Evolutionary conservation across 2,888 invertebrate species (phyloP).

Genomic region (Acrocera orbiculus): DNA sequence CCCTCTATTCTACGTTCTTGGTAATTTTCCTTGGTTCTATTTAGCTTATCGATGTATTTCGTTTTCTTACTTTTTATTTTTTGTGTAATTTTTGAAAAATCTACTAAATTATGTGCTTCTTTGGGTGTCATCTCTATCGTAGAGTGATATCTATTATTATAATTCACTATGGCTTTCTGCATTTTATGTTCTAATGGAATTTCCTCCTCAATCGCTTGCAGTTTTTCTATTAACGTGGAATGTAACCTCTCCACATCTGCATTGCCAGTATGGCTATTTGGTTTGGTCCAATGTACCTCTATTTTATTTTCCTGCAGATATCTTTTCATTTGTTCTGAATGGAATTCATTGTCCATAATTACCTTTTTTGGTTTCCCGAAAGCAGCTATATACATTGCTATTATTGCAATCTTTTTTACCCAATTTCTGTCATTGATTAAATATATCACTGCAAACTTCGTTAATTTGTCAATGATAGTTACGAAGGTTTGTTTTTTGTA

Average conservation of each 20-base stretch:
- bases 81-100: not conserved
- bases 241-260: conserved; percentile 5
- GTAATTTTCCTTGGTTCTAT: not conserved
- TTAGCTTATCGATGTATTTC: not conserved
- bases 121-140: conserved; percentile 4
- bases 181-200: conserved; percentile 5
- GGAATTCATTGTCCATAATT: conserved; percentile 5
- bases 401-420: not conserved
- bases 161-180: conserved; percentile 4
- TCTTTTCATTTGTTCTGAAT: not conserved
- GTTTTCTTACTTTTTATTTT: conserved; percentile 2
- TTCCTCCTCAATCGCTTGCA: conserved; percentile 4
- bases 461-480: conserved; percentile 7
- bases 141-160: conserved; percentile 6
- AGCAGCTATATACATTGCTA: conserved; percentile 1
- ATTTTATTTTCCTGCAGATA: not conserved
- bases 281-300: conserved; percentile 1
- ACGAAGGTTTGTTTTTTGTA: conserved; percentile 2
- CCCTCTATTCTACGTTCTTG: not conserved
- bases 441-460: conserved; percentile 5
- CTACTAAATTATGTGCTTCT: conserved; percentile 1
- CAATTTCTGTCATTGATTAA: conserved; percentile 5
- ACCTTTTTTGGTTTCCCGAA: conserved; percentile 1
- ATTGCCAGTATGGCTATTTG: conserved; percentile 4
- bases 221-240: conserved; percentile 6